These are phyloP conservation scores for Idaea dimidiata DNA, from an alignment of 2,888 invertebrate species.

Conservation along the genomic window DNA sequence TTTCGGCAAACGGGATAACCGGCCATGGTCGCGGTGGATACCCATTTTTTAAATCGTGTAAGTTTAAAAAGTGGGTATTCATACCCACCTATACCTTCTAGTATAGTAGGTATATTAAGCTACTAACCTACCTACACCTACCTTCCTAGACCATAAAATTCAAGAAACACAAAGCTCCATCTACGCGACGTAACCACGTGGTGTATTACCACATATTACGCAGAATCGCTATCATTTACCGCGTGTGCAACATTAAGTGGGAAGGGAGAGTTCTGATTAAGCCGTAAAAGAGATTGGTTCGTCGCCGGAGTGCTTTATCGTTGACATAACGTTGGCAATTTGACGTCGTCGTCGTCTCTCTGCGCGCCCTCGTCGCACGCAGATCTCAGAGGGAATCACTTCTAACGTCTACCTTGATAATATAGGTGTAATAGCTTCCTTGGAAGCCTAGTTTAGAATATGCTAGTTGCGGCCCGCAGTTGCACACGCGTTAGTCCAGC, in stretches of 20 bases:
- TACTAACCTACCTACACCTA: too few species aligned
- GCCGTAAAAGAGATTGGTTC: slow-evolving; percentile 78
- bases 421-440: slow-evolving; percentile 33
- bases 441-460: slow-evolving; percentile 33
- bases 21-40: too few species aligned
- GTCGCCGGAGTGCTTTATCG: slow-evolving; percentile 70
- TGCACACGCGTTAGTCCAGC: too few species aligned
- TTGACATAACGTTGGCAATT: slow-evolving; percentile 70
- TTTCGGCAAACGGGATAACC: too few species aligned
- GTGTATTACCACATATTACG: slow-evolving; percentile 5
- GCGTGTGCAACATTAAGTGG: slow-evolving; percentile 51
- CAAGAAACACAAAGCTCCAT: background rate
- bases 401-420: background rate
- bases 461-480: slow-evolving; percentile 13
- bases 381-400: slow-evolving; percentile 32
- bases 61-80: too few species aligned
- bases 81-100: too few species aligned
- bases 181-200: background rate
- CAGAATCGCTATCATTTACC: slow-evolving; percentile 49
- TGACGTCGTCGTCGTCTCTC: slow-evolving; percentile 47
- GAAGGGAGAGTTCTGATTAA: slow-evolving; percentile 69
- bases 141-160: background rate
- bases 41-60: too few species aligned
- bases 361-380: slow-evolving; percentile 25
- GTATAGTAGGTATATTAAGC: too few species aligned